Evolutionary conservation across 2,888 invertebrate genomes (phyloP), one percentile per base, ranked within the genome.

Genomic region (Glaucopsyche alexis): DNA sequence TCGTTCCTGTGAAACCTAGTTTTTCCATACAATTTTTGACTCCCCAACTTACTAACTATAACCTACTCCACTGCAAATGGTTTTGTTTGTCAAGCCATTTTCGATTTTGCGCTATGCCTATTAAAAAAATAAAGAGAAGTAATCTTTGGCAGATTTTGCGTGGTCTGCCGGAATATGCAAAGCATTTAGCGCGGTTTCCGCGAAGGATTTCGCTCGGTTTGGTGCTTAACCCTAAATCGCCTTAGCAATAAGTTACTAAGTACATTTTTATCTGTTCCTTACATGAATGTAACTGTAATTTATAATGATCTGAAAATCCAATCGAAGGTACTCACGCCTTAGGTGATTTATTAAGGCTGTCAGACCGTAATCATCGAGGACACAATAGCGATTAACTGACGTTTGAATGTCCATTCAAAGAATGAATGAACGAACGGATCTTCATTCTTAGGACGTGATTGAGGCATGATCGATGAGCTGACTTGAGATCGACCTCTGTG

Each of bases 381-480:
- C 69, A 69, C 69, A 49, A 69, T 69, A 29, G 29, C 45, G 47
- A 69, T 69, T 47, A 69, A 49, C 69, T 69, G 67, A 19, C 45
- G 29, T 47, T 69, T 69, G 69, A 69, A 69, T 69, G 69, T 2
- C 49, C 69, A 69, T 49, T 69, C 69, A 45, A 42, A 42, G 66
- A 40, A 66, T 66, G 66, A 66, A 67, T 67, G 66, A 42, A 42
- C 42, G 66, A 66, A 45, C 67, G 8, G 47, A 38, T 69, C 47
- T 19, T 67, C 40, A 49, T 69, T 69, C 69, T 69, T 49, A 14
- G 16, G 11, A 19, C 19, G 19, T 69, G 69, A 69, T 69, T 69
- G 47, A 69, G 45, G 47, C 19, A 29, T 69, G 69, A 69, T 19
- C 19, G 69, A 69, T 69, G 19, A 16, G 47, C 13, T 29, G 47